These are phyloP conservation scores for Tonatia bakeri DNA, from an alignment of 2,113 vertebrate genomes.

Conservation along the genomic window DNA sequence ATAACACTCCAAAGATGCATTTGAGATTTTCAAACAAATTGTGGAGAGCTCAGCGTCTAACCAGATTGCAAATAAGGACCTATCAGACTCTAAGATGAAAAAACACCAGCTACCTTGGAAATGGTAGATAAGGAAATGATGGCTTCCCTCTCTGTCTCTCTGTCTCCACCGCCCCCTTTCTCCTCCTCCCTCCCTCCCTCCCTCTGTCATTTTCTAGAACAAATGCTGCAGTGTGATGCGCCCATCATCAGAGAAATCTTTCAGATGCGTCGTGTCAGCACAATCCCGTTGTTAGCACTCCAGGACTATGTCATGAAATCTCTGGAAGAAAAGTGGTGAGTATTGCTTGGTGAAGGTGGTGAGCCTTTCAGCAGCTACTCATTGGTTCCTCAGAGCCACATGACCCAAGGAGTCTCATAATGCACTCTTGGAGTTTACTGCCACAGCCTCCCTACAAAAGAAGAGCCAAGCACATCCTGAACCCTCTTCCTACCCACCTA, in stretches of 20 bases:
- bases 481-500: background rate
- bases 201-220: conserved; percentile 66
- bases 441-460: background rate
- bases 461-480: background rate
- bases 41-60: background rate
- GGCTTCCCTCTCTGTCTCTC: background rate
- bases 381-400: background rate
- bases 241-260: conserved; percentile 62
- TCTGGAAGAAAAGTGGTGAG: conserved; percentile 77
- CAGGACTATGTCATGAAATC: conserved; percentile 65
- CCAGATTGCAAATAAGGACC: background rate
- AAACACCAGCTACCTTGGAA: background rate
- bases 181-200: background rate
- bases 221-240: conserved; percentile 67
- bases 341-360: background rate
- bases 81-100: background rate
- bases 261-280: background rate
- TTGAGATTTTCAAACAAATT: background rate
- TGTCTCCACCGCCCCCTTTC: background rate
- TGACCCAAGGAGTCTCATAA: background rate
- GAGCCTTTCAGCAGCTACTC: background rate
- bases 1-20: background rate
- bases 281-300: conserved; percentile 52
- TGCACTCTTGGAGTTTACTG: background rate
- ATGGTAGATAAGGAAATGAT: background rate